These are phyloP conservation scores for Parascotia fuliginaria DNA, from an alignment of 2,888 invertebrate species.

Conservation along the genomic window DNA sequence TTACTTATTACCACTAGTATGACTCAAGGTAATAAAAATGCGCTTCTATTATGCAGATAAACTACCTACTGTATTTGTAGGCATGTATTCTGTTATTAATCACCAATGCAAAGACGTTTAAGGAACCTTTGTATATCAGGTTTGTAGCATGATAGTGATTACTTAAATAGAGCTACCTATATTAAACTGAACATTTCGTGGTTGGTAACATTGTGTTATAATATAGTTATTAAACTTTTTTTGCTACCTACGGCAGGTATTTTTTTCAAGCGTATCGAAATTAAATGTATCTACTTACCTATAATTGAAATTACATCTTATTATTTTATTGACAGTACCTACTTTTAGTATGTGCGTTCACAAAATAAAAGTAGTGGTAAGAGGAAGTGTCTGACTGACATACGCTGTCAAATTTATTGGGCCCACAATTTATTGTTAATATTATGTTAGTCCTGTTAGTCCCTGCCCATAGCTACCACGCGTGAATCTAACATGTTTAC, in stretches of 20 bases:
- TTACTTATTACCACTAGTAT: constrained; percentile 13
- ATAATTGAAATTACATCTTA: constrained; percentile 22
- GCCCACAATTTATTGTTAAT: constrained; percentile 57
- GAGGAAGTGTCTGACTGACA: constrained; percentile 57
- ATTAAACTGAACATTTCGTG: too few species aligned
- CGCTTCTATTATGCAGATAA: neutral
- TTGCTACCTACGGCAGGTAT: too few species aligned
- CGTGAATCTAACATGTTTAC: constrained; percentile 13
- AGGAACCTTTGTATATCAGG: too few species aligned
- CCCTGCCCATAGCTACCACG: constrained; percentile 40
- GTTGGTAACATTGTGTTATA: too few species aligned
- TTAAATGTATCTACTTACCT: neutral
- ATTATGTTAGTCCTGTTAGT: constrained; percentile 60
- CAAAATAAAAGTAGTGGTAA: constrained; percentile 38
- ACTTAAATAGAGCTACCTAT: too few species aligned
- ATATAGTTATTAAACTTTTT: too few species aligned
- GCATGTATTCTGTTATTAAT: neutral
- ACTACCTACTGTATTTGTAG: neutral
- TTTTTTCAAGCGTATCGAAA: too few species aligned
- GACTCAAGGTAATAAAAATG: constrained; percentile 9
- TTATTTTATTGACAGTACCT: constrained; percentile 23
- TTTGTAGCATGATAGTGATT: too few species aligned
- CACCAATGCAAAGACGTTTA: neutral
- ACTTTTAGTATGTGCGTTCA: constrained; percentile 42
- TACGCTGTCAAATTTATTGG: constrained; percentile 64